Percentiles rank a stretch among this genome's conserved stretches.
These are phyloP conservation scores for Leucophenga varia DNA, from an alignment of 1,140 invertebrate species.

Conservation along the genomic window DNA sequence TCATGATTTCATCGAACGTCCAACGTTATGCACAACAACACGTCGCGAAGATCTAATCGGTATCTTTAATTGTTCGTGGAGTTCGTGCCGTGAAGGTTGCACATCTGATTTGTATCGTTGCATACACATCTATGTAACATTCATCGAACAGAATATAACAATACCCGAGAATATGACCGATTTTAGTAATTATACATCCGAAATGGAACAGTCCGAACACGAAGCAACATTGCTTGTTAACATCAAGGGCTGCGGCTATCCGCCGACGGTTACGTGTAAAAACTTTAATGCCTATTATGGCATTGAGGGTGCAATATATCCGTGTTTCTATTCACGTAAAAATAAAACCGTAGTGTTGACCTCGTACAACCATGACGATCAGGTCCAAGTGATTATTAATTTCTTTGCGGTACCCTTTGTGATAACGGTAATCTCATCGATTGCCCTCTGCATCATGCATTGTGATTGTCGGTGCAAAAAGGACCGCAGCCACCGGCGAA, in stretches of 20 bases:
- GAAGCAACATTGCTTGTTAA: conserved; percentile 75
- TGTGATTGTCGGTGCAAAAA: conserved; percentile 72
- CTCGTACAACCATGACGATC: conserved; percentile 75
- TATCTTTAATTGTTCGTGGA: conserved; percentile 83
- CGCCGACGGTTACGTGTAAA: conserved; percentile 78
- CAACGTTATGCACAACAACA: conserved; percentile 75
- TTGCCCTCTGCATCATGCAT: conserved; percentile 80
- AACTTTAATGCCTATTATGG: conserved; percentile 79
- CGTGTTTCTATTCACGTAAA: conserved; percentile 80
- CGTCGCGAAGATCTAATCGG: conserved; percentile 74
- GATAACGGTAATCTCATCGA: conserved; percentile 77
- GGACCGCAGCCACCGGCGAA: conserved; percentile 57
- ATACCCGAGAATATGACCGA: conserved; percentile 54
- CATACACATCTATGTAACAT: conserved; percentile 82
- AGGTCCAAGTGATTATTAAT: conserved; percentile 75
- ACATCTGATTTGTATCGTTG: conserved; percentile 84
- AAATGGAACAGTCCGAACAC: conserved; percentile 56
- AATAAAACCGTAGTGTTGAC: conserved; percentile 79
- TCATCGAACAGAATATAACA: conserved; percentile 53
- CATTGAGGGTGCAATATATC: conserved; percentile 73
- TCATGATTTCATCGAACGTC: conserved; percentile 77
- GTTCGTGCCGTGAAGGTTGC: conserved; percentile 83
- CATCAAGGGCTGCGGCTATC: conserved; percentile 87
- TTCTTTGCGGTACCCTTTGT: conserved; percentile 80
- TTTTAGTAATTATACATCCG: conserved; percentile 46